Base-by-base conservation (phyloP, 1,140 invertebrate species). In the Drosophila simulans region DNA sequence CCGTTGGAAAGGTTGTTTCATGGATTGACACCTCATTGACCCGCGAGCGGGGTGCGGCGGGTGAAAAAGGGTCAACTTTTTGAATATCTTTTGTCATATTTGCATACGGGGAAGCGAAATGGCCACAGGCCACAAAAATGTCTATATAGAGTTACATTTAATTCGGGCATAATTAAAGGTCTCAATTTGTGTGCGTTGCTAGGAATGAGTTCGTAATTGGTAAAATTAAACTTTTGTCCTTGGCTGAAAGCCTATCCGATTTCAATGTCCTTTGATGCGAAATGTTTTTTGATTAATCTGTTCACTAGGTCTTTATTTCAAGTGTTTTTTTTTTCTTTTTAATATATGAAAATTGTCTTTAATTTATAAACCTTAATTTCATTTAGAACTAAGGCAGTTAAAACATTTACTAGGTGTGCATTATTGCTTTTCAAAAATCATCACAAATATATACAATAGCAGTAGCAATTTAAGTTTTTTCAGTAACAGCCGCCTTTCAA, bases 151-250 rank as follows among this genome's bases (percentile, higher is more conserved):
- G 27, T 31, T 66, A 43, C n/a, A 34, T 60, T 35, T 27, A 60
- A 37, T 35, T 66, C 25, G 10, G 49, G n/a, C 31, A 42, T 57
- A 57, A 71, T 70, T 71, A 57, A 70, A 57, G 43, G 43, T 27
- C 66, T 46, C 17, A 39, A 5, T 22, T 43, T 37, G 37, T 43
- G 40, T 39, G 35, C 20, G 46, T 46, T 68, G 65, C 35, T 51
- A 57, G 17, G 66, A 56, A 72, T 71, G 10, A 15, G 15, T 27
- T 11, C 31, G 55, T 82, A 82, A 82, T 84, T 83, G 76, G 77
- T 77, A 70, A 83, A 83, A 69, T 48, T 65, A 83, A 62, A 84
- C 80, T 51, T 80, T 74, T 22, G 15, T 22, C 13, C 39, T 37
- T 25, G 42, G 45, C 17, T 12, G 39, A 22, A 70, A n/a, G 17